Evolutionary conservation across 2,888 invertebrate species (phyloP).

Genomic region (Plusia festucae): DNA sequence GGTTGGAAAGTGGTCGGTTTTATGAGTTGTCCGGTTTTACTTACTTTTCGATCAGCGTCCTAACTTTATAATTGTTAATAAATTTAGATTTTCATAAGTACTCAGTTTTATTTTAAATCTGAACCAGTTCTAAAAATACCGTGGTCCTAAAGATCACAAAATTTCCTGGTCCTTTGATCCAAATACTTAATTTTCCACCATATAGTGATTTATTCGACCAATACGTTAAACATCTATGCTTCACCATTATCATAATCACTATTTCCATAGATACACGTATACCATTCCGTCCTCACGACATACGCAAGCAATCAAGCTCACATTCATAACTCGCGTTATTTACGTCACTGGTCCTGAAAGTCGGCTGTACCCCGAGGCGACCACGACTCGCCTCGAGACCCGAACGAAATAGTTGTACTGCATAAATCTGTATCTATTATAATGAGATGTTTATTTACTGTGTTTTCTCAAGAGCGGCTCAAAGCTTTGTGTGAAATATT

Average conservation of each 20-base stretch:
- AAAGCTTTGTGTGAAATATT: no score
- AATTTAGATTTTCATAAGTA: no score
- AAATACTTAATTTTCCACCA: no score
- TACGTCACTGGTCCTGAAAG: slow-evolving; percentile 71
- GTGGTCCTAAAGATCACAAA: neutral
- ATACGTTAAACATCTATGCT: no score
- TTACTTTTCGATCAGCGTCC: neutral
- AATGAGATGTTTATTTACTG: slow-evolving; percentile 27
- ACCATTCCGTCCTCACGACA: slow-evolving; percentile 24
- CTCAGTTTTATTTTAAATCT: no score
- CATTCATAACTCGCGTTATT: slow-evolving; percentile 65
- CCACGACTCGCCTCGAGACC: slow-evolving; percentile 70
- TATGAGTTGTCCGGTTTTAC: slow-evolving; percentile 6
- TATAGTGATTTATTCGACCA: neutral
- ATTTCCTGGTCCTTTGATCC: no score
- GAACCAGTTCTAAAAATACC: neutral
- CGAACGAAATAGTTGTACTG: slow-evolving; percentile 64
- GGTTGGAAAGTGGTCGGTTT: slow-evolving; percentile 20
- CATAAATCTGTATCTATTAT: slow-evolving; percentile 47
- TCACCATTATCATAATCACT: slow-evolving; percentile 3
- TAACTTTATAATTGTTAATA: no score
- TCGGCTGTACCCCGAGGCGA: slow-evolving; percentile 74
- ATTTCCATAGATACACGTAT: no score
- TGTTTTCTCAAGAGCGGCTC: neutral
- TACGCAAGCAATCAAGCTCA: slow-evolving; percentile 47